Base-by-base conservation (phyloP, 2,888 invertebrate species). In the Oxyteleia sp. region DNA sequence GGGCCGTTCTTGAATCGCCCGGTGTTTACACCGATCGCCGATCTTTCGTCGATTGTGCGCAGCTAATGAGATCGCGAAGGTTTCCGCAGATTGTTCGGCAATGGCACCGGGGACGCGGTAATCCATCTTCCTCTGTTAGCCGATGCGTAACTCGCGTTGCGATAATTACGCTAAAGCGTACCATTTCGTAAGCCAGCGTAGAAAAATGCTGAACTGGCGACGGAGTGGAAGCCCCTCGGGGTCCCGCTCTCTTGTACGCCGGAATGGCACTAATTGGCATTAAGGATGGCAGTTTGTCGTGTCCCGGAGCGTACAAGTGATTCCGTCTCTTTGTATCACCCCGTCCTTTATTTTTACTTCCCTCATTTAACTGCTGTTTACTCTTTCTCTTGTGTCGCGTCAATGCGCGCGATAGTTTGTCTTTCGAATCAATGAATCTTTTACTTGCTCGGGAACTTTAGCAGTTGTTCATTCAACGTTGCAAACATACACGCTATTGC, bases 221-320 rank as follows among this genome's bases (percentile, higher is more conserved):
- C 43, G 76, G 49, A 64, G 82, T 71, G 72, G 86, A 88, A 87
- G 85, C 86, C 87, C 84, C 85, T 81, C 53, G 57, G 75, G 79
- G 81, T 72, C 78, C 69, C 68, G 82, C 81, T 78, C 85, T 88
- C 87, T 88, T 83, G 87, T 26, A 7, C 89, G 87, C 87, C 87
- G 88, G 91, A 93, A 92, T 93, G 92, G 92, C 92, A 93, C 92
- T 93, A 93, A 93, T 93, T 93, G 93, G 92, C 92, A 92, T 92
- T 92, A 91, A 90, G 91, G 90, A 88, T 92, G 92, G 90, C 92
- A 92, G 91, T 91, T 92, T 91, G 90, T 91, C 92, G 90, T 90
- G 90, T 86, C 84, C 84, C 86, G 84, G 83, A 84, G 84, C 84
- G 85, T 83, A 81, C 83, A 86, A 86, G 82, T 85, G 85, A 86